Evolutionary conservation across 1,140 invertebrate genomes (phyloP).

Genomic region (Brachionus rotundiformis): DNA sequence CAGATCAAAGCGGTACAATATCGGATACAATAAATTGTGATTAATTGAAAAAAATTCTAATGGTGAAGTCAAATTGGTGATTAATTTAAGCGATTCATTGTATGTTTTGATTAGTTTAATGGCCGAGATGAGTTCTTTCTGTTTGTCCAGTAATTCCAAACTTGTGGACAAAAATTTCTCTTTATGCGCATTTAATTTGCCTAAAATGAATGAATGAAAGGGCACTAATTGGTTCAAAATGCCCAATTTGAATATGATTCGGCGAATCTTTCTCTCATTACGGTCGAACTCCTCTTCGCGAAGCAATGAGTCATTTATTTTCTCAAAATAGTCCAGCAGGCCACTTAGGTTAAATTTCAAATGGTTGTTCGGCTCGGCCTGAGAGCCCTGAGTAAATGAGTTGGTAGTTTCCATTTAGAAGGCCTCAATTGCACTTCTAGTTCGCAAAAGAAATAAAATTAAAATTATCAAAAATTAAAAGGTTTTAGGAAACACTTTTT

Average conservation of each 20-base stretch:
- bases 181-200: neutral
- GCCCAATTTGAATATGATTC: constrained; percentile 7
- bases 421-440: too few relatives aligned
- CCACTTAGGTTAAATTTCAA: neutral
- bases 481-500: too few relatives aligned
- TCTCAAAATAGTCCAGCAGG: neutral
- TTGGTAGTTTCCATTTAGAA: too few relatives aligned
- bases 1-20: neutral
- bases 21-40: constrained; percentile 1
- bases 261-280: neutral
- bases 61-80: constrained; percentile 32
- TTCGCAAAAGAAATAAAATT: too few relatives aligned
- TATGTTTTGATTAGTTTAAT: constrained; percentile 18
- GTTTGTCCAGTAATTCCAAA: neutral
- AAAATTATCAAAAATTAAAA: too few relatives aligned
- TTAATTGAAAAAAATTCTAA: constrained; percentile 13
- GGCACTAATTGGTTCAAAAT: neutral
- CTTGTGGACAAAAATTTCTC: neutral
- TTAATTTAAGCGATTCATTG: constrained; percentile 21
- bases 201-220: neutral
- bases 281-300: constrained; percentile 21
- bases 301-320: constrained; percentile 20
- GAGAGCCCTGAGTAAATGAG: too few relatives aligned
- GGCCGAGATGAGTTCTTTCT: constrained; percentile 8
- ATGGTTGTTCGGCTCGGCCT: neutral